Base-by-base conservation (phyloP, 2,888 invertebrate species). In the Stenotaenia linearis region DNA sequence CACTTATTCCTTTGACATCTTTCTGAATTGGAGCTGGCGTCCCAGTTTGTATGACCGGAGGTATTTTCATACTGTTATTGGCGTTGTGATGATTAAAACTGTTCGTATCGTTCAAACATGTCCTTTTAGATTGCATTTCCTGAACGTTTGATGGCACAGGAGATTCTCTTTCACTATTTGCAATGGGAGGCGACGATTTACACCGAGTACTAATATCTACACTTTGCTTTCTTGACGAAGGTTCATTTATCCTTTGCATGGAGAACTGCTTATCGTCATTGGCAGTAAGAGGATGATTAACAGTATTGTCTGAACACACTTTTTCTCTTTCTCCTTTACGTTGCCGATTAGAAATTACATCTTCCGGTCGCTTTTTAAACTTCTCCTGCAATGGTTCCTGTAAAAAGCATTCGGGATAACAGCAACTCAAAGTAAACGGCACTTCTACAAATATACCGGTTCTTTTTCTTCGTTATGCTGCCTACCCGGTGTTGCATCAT, bases 131-230 rank as follows among this genome's bases (percentile, higher is more conserved):
- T 23, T 25, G 61, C 61, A 15, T 28, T 61, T 61, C 40, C 10
- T 77, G 25, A 45, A 37, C 21, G 25, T 35, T 77, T 1, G 77
- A 37, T 15, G 40, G 40, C 35, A 35, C 77, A n/a, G 77, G 77
- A 25, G 77, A 77, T 21, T 40, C 61, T 23, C 61, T 23, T 61
- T 45, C 45, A 18, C 25, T 61, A 25, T 61, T 23, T 61, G 61
- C 3, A 25, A 61, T 28, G 25, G 61, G 61, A 61, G 61, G 61
- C 25, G 61, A 61, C 10, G 61, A 61, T 25, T 61, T 61, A 61
- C 61, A 61, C 28, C 61, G 61, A 61, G 28, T 61, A 61, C 61
- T 61, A 61, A 15, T 61, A 61, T 61, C 61, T 25, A 61, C 61
- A 61, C 61, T 61, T 61, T 23, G 61, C 28, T 61, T 61, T 61